Base-by-base conservation (phyloP, 2,888 invertebrate species). In the Cephus pygmeus region DNA sequence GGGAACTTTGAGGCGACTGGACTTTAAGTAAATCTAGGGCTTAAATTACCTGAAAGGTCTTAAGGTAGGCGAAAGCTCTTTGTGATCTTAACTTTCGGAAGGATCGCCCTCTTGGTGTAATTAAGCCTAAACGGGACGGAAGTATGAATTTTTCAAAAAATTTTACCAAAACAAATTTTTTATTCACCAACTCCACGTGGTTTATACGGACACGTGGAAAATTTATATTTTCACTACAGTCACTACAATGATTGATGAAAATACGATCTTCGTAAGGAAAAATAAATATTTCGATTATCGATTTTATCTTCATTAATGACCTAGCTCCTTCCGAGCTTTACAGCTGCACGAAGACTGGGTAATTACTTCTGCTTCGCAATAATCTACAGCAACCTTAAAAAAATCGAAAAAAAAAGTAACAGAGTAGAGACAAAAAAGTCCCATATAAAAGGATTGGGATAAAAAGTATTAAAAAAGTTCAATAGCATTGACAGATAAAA, bases 11-110 rank as follows among this genome's bases (percentile, higher is more conserved):
- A 31, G 23, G 71, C 71, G 71, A 71, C 71, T 23, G 71, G 71
- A 71, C 34, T 71, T 71, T 71, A 71, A 71, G 33, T 34, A 34
- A 71, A 71, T 71, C 56, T 23, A 56, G 56, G 15, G 56, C 23
- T 56, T 56, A 56, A 23, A 56, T 56, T 56, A 56, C 56, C 56
- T 23, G 56, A 56, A 9, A 56, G 56, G 56, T 23, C 56, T 23
- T 56, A 56, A 56, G 23, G 56, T 56, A 56, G 23, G 23, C 56
- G 1, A 23, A 56, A 9, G 56, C 2, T 56, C 56, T 56, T 56
- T 9, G 23, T 56, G 56, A 56, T 23, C 56, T 56, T 23, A 56
- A 56, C 9, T 23, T 23, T 56, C 2, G 9, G 23, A 56, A 56
- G 23, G 56, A 56, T 56, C 23, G 23, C 56, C 23, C 56, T 56